phyloP scores from a whole-genome alignment of 2,797 vertebrate species.

The Phoxinus dragarum region DNA sequence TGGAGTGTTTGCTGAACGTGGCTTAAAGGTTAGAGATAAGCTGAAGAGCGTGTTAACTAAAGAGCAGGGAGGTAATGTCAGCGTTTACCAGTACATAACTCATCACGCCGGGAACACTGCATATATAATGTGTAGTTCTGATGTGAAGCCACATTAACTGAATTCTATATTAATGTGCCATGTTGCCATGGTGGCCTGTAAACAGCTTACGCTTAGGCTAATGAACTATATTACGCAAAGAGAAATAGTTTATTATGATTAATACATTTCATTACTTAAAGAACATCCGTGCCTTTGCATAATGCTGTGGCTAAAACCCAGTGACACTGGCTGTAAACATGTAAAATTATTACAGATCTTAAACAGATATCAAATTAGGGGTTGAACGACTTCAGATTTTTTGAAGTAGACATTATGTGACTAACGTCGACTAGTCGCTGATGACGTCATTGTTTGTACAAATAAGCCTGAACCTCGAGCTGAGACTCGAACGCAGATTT shows the following conservation, averaged over 20 bases:
- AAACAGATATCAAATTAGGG: neutral
- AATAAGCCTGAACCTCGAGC: too few species aligned
- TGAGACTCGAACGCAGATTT: too few species aligned
- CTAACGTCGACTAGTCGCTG: too few species aligned
- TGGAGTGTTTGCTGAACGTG: slow-evolving; percentile 58
- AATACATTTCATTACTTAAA: slow-evolving; percentile 1
- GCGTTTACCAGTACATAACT: slow-evolving; percentile 38
- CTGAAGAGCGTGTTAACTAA: slow-evolving; percentile 55
- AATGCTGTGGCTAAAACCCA: neutral
- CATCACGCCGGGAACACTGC: neutral
- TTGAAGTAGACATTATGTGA: too few species aligned
- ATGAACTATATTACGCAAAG: neutral
- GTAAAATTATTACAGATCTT: neutral
- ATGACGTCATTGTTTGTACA: too few species aligned
- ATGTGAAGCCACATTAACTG: neutral
- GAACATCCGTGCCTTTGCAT: neutral
- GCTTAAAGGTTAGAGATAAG: slow-evolving; percentile 61
- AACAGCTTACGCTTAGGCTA: slow-evolving; percentile 9
- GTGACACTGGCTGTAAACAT: neutral
- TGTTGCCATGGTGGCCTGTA: slow-evolving; percentile 27
- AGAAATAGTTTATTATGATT: slow-evolving; percentile 24
- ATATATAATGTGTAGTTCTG: slow-evolving; percentile 1
- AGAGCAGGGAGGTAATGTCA: slow-evolving; percentile 31
- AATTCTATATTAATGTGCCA: slow-evolving; percentile 10
- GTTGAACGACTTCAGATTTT: too few species aligned